phyloP scores from a whole-genome alignment of 2,113 vertebrate species.

The Catagonus wagneri region DNA sequence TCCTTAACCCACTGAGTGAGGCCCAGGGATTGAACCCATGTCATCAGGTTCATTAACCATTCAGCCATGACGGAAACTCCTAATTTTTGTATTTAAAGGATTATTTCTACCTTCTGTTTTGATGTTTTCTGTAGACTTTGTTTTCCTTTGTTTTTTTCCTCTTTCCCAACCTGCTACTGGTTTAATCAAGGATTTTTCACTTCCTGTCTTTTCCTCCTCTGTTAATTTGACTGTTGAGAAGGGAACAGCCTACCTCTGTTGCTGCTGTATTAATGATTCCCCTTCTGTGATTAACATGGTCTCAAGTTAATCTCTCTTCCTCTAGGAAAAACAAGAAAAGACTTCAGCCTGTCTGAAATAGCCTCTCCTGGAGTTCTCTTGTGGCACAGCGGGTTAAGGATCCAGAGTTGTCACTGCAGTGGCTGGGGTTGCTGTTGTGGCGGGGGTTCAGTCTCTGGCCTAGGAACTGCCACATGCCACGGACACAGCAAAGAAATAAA shows the following conservation, averaged over 20 bases:
- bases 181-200: conserved; percentile 16
- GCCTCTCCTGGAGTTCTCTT: no score
- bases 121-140: background rate
- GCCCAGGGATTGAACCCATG: no score
- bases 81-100: background rate
- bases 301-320: background rate
- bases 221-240: background rate
- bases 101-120: conserved; percentile 18
- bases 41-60: no score
- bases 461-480: no score
- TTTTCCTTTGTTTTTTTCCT: background rate
- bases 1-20: no score
- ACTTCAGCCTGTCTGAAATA: background rate
- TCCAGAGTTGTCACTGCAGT: no score
- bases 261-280: background rate
- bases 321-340: background rate
- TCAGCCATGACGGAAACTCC: no score
- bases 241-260: background rate
- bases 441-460: no score
- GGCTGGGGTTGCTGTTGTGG: no score
- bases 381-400: no score
- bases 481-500: no score
- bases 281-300: background rate
- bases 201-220: background rate
- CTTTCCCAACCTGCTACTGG: background rate